Base-by-base conservation (phyloP, 2,888 invertebrate species). In the Corbicula japonica region DNA sequence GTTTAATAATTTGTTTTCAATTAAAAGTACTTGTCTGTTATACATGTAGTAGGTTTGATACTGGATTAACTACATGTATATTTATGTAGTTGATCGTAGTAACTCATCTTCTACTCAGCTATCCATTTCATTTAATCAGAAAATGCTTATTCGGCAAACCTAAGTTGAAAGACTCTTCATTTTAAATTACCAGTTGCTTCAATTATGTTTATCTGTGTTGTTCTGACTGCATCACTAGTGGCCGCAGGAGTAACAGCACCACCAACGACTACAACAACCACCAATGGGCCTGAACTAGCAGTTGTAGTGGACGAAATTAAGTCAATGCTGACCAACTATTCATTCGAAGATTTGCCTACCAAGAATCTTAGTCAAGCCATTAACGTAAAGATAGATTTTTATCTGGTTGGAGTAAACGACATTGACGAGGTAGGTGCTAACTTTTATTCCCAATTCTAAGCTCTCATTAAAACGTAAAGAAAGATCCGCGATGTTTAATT, bases 201-300 rank as follows among this genome's bases (percentile, higher is more conserved):
- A n/a, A n/a, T n/a, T n/a, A n/a, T n/a, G n/a, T n/a, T n/a, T n/a
- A n/a, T n/a, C n/a, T n/a, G n/a, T n/a, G n/a, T n/a, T n/a, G n/a
- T n/a, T n/a, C n/a, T n/a, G n/a, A n/a, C n/a, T n/a, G n/a, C n/a
- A n/a, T n/a, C n/a, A n/a, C n/a, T n/a, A n/a, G n/a, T n/a, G n/a
- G n/a, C n/a, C n/a, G n/a, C n/a, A n/a, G 66, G 71, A 15, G 65
- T 63, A 3, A 76, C 81, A 0, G 74, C 62, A 1, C n/a, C 70
- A 1, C 76, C 76, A 21, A 74, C 81, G 1, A 76, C 81, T 2
- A 81, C 77, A 1, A 81, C 81, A 26, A 81, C 81, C 2, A 81
- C 81, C 4, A 12, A 71, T 0, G 81, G 81, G 6, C 76, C 81
- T 0, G 76, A 74, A 23, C 23, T 81, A 1, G 65, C 72, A 15